Conservation (phyloP, 1,140 invertebrate species). For the Ceratina australensis region DNA sequence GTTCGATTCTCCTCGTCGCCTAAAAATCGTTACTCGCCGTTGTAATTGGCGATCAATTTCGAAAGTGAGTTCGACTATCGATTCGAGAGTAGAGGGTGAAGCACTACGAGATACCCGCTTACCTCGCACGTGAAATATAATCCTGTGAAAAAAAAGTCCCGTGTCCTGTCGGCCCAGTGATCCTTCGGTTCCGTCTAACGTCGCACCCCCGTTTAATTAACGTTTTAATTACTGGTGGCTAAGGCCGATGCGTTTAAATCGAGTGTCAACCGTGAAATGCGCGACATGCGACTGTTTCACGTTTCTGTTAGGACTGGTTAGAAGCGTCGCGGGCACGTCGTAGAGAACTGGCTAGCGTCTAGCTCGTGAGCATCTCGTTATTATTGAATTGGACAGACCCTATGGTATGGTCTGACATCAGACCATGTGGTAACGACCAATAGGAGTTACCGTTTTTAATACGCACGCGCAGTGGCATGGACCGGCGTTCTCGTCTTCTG, state of each 20-base stretch:
- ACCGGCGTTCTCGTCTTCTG: slow-evolving; percentile 29
- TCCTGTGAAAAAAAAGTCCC: slow-evolving; percentile 28
- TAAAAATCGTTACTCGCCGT: too few species aligned
- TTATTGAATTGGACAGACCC: slow-evolving; percentile 77
- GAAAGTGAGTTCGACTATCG: too few species aligned
- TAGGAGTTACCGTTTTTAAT: slow-evolving; percentile 46
- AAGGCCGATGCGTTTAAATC: slow-evolving; percentile 6
- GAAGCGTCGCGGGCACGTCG: slow-evolving; percentile 54
- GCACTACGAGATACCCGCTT: not conserved
- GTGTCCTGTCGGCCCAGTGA: not conserved
- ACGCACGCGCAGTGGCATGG: slow-evolving; percentile 67
- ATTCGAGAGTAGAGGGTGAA: not conserved
- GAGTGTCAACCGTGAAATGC: not conserved
- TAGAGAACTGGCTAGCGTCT: slow-evolving; percentile 74
- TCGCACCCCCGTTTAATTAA: slow-evolving; percentile 3
- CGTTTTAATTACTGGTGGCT: not conserved
- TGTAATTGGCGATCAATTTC: too few species aligned
- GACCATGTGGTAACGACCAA: slow-evolving; percentile 78
- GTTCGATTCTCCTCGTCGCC: too few species aligned
- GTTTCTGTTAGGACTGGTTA: slow-evolving; percentile 9
- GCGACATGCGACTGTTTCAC: slow-evolving; percentile 8
- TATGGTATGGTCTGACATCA: slow-evolving; percentile 79
- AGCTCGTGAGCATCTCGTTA: slow-evolving; percentile 72
- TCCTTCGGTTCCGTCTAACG: not conserved
- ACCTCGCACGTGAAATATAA: slow-evolving; percentile 43